Evolutionary conservation across 2,888 invertebrate genomes (phyloP).

Genomic region (Cinara cedri): DNA sequence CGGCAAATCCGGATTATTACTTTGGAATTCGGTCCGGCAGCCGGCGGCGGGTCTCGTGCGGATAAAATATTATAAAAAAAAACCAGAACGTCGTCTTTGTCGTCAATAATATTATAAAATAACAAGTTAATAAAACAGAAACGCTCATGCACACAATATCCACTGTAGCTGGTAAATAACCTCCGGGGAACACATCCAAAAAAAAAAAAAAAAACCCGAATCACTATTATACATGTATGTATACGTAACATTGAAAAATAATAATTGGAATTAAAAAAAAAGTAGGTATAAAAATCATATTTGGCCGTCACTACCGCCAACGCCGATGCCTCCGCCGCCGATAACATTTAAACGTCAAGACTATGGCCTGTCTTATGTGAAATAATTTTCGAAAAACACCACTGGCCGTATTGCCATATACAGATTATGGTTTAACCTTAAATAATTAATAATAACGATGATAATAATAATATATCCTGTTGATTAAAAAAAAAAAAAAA

Average conservation of each 20-base stretch:
- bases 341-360: slow-evolving; percentile 30
- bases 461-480: not conserved
- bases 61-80: slow-evolving; percentile 12
- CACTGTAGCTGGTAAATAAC: slow-evolving; percentile 15
- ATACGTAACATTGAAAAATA: slow-evolving; percentile 26
- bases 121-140: slow-evolving; percentile 14
- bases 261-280: slow-evolving; percentile 14
- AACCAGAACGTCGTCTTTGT: not conserved
- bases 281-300: not conserved
- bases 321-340: not conserved
- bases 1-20: slow-evolving; percentile 12
- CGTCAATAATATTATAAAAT: not conserved
- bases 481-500: no score
- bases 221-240: no score
- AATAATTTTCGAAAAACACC: not conserved
- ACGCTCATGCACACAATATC: not conserved
- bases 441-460: no score
- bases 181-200: slow-evolving; percentile 13
- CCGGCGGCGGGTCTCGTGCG: slow-evolving; percentile 1
- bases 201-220: not conserved
- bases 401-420: not conserved
- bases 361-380: no score
- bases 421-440: no score
- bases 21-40: not conserved
- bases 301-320: not conserved